A percentile compares a stretch with the other conserved stretches of the same genome.
phyloP scores from a whole-genome alignment of 2,888 invertebrate genomes.

The Machimus rusticus region DNA sequence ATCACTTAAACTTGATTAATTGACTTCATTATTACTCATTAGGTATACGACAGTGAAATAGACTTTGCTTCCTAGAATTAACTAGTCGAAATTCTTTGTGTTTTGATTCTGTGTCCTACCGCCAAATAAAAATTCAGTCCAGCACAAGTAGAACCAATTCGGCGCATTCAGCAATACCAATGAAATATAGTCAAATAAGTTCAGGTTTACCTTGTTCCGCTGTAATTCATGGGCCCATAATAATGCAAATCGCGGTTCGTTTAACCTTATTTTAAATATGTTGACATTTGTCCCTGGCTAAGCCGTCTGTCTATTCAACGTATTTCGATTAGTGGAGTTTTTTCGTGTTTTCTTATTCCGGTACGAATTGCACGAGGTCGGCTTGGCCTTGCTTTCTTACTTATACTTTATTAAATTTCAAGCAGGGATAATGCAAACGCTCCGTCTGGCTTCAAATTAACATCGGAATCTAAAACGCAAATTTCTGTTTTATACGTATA shows the following conservation, averaged over 20 bases:
- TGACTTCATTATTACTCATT: background rate
- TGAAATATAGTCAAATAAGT: background rate
- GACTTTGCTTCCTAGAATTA: background rate
- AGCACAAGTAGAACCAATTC: background rate
- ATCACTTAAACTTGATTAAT: background rate
- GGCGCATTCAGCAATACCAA: background rate
- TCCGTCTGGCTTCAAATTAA: background rate
- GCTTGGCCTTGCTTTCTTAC: background rate
- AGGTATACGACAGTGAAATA: background rate
- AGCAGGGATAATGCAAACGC: background rate
- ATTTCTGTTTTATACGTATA: background rate
- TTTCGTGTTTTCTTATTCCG: background rate
- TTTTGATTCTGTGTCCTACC: background rate
- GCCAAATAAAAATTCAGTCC: background rate
- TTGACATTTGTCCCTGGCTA: background rate
- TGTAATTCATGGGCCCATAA: background rate
- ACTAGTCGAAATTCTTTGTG: background rate
- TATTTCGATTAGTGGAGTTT: background rate
- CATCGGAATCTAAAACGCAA: background rate
- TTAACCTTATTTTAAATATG: background rate
- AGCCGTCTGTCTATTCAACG: background rate
- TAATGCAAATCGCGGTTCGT: background rate
- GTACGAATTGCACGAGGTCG: background rate
- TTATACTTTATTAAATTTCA: background rate
- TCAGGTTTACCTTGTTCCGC: background rate